phyloP scores from a whole-genome alignment of 2,797 vertebrate genomes.

The Odontamblyopus rebecca region DNA sequence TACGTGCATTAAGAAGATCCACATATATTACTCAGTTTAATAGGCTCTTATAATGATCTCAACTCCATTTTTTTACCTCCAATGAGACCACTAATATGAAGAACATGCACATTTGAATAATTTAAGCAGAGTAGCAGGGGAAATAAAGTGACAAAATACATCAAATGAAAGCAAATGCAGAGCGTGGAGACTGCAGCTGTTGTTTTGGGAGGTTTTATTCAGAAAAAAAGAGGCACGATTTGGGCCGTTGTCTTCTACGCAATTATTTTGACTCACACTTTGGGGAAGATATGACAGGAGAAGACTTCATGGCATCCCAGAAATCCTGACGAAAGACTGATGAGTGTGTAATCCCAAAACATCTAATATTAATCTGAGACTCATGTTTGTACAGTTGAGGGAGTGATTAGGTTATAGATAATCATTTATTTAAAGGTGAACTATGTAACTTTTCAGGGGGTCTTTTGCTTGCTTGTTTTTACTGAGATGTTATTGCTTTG shows the following conservation, averaged over 20 bases:
- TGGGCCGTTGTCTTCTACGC: slow-evolving; percentile 35
- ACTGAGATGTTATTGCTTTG: too few species aligned
- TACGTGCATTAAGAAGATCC: slow-evolving; percentile 5
- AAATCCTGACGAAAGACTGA: slow-evolving; percentile 35
- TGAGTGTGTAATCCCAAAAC: slow-evolving; percentile 18
- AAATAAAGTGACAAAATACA: slow-evolving; percentile 33
- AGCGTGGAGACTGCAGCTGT: slow-evolving; percentile 25
- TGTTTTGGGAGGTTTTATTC: slow-evolving; percentile 44
- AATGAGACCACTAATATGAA: slow-evolving; percentile 34
- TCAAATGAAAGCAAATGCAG: slow-evolving; percentile 47
- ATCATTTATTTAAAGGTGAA: too few species aligned
- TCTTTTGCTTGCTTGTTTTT: too few species aligned
- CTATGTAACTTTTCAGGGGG: too few species aligned
- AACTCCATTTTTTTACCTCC: slow-evolving; percentile 12
- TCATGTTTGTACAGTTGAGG: slow-evolving; percentile 8
- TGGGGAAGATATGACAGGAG: slow-evolving; percentile 27
- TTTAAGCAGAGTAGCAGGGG: slow-evolving; percentile 39
- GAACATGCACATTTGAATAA: slow-evolving; percentile 47
- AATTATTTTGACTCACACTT: slow-evolving; percentile 52
- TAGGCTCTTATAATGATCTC: slow-evolving; percentile 9
- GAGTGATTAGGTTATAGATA: too few species aligned
- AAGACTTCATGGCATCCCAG: slow-evolving; percentile 17
- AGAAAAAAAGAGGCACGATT: slow-evolving; percentile 40
- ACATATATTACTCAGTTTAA: slow-evolving; percentile 12
- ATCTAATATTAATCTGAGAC: slow-evolving; percentile 21